Evolutionary conservation across 1,140 invertebrate species (phyloP).

Genomic region (Drosophila mojavensis): DNA sequence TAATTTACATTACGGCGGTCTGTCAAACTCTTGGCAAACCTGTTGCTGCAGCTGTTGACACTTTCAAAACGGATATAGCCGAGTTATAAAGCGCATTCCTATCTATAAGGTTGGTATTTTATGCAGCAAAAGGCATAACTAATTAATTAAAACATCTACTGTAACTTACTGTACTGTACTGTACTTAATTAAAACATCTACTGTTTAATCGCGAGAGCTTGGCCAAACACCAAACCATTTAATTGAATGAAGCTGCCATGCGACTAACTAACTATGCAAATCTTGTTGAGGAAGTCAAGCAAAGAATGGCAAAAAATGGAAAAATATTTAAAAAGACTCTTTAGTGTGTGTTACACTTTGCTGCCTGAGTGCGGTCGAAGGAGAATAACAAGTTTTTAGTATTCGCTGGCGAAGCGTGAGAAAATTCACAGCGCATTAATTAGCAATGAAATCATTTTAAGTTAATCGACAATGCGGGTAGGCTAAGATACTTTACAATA

Average conservation of each 20-base stretch:
- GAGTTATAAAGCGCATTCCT: constrained; percentile 6
- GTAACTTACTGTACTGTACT: too few relatives aligned
- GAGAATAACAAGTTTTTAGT: constrained; percentile 52
- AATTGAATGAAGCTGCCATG: constrained; percentile 63
- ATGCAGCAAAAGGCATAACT: not conserved
- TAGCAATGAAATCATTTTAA: constrained; percentile 66
- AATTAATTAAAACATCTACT: constrained; percentile 33
- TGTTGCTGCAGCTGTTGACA: constrained; percentile 30
- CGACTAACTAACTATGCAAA: constrained; percentile 62
- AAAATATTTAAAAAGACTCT: not conserved
- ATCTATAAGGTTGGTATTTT: constrained; percentile 31
- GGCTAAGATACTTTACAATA: constrained; percentile 1
- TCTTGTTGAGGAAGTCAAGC: constrained; percentile 66
- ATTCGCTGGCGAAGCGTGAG: constrained; percentile 62
- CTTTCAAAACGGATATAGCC: constrained; percentile 23
- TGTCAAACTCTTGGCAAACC: constrained; percentile 13
- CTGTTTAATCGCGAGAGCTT: constrained; percentile 39
- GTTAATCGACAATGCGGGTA: constrained; percentile 56
- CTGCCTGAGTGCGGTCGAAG: constrained; percentile 21
- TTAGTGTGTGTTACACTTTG: constrained; percentile 58
- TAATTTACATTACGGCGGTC: not conserved
- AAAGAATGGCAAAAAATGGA: not conserved
- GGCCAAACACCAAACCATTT: constrained; percentile 25
- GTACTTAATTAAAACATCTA: constrained; percentile 45
- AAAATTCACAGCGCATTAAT: constrained; percentile 79